Evolutionary conservation across 2,888 invertebrate genomes (phyloP).

Genomic region (Eupeodes latifasciatus): DNA sequence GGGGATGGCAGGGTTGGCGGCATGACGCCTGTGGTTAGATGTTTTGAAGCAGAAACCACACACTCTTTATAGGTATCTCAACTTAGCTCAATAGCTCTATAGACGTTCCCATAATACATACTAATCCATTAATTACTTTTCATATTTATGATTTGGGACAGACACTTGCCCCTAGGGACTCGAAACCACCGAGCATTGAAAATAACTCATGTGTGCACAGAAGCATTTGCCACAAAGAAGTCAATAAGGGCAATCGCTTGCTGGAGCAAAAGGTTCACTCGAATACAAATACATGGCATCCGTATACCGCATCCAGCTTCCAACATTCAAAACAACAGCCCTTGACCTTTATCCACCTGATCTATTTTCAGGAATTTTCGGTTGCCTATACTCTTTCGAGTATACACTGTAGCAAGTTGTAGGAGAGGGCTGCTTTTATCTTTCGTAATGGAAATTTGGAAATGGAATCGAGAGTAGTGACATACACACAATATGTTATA

Average conservation of each 20-base stretch:
- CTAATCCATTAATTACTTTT: conserved; percentile 48
- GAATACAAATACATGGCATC: conserved; percentile 2
- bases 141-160: conserved; percentile 58
- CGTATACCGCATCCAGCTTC: neutral
- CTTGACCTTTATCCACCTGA: conserved; percentile 72
- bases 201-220: conserved; percentile 40
- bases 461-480: conserved; percentile 62
- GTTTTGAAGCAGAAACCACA: conserved; percentile 28
- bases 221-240: conserved; percentile 40
- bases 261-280: conserved; percentile 62
- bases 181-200: conserved; percentile 36
- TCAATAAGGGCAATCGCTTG: conserved; percentile 58
- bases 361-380: conserved; percentile 60
- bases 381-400: conserved; percentile 34
- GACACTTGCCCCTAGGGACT: conserved; percentile 58
- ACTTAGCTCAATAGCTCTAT: neutral
- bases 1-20: conserved; percentile 35
- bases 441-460: conserved; percentile 69
- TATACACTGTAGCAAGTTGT: neutral
- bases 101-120: neutral
- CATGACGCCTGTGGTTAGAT: conserved; percentile 39
- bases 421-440: conserved; percentile 26
- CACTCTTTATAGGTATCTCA: neutral
- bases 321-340: conserved; percentile 35
- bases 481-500: conserved; percentile 25